These are phyloP conservation scores for Mionectes olivaceus DNA, from an alignment of 2,797 vertebrate genomes.

Conservation along the genomic window DNA sequence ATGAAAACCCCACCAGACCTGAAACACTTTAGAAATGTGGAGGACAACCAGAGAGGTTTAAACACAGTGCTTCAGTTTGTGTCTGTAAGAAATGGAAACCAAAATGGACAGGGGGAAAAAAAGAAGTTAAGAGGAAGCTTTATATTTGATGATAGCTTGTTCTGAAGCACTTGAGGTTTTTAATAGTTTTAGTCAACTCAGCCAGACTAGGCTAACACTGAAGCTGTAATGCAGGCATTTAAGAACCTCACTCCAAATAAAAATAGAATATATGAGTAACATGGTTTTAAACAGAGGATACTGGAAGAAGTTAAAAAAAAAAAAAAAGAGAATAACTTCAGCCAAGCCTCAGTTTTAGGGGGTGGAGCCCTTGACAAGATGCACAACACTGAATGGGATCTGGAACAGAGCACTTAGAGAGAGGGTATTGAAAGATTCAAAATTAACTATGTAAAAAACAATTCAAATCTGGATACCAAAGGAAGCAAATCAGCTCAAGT, in stretches of 20 bases:
- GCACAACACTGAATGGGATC: neutral
- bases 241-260: neutral
- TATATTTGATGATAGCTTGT: neutral
- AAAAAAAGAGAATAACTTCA: neutral
- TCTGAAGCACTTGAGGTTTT: conserved; percentile 19
- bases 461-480: neutral
- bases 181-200: neutral
- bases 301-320: neutral
- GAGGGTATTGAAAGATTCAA: neutral
- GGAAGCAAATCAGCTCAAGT: neutral
- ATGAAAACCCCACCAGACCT: neutral
- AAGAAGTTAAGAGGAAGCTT: neutral
- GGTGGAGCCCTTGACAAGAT: neutral
- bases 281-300: neutral
- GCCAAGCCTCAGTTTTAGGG: neutral
- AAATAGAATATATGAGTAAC: neutral
- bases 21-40: neutral
- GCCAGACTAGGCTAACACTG: neutral
- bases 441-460: neutral
- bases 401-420: neutral
- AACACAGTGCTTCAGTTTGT: neutral
- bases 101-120: neutral
- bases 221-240: neutral
- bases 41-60: neutral
- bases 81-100: neutral